These are phyloP conservation scores for Trissolcus japonicus DNA, from an alignment of 2,888 invertebrate genomes.

Conservation along the genomic window DNA sequence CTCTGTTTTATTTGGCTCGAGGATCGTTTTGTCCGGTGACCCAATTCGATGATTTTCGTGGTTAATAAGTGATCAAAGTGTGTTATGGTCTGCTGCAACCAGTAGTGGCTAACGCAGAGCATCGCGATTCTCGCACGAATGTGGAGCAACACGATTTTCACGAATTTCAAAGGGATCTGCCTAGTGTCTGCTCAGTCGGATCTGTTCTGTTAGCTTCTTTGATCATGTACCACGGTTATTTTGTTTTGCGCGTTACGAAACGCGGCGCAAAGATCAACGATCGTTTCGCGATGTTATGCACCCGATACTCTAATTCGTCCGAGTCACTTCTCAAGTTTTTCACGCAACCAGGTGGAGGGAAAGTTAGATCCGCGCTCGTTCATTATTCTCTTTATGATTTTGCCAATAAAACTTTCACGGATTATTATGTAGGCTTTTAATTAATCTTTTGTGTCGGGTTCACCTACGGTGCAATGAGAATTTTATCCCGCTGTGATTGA, in stretches of 20 bases:
- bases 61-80: constrained; percentile 34
- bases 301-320: constrained; percentile 8
- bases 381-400: constrained; percentile 31
- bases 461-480: constrained; percentile 14
- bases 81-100: constrained; percentile 12
- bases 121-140: constrained; percentile 12
- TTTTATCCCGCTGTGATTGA: background rate
- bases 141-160: too few relatives aligned
- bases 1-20: background rate
- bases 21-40: background rate
- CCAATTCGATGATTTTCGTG: constrained; percentile 22
- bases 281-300: constrained; percentile 1
- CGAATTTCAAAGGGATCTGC: constrained; percentile 18
- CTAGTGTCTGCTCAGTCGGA: background rate
- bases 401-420: constrained; percentile 41
- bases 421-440: constrained; percentile 28
- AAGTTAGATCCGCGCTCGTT: constrained; percentile 31
- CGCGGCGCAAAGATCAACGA: constrained; percentile 4
- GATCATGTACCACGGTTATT: background rate
- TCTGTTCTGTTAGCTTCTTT: constrained; percentile 10
- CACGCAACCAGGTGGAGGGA: constrained; percentile 27
- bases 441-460: constrained; percentile 20
- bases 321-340: constrained; percentile 17
- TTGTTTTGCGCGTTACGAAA: constrained; percentile 8
- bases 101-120: constrained; percentile 3